phyloP scores from a whole-genome alignment of 2,888 invertebrate species.

The Ormyrus pomaceus region DNA sequence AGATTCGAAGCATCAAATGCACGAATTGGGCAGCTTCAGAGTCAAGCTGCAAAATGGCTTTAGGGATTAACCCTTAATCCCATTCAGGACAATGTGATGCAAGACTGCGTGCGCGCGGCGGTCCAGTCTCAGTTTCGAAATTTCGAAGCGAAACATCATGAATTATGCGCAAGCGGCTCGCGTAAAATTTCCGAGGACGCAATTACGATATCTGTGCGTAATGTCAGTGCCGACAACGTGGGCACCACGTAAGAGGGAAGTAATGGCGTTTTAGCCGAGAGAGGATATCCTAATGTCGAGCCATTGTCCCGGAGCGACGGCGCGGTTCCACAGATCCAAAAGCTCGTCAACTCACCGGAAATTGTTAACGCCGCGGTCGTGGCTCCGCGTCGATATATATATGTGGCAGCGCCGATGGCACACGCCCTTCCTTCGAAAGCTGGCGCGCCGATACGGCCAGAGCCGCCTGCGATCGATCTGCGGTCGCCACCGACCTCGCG shows the following conservation, averaged over 20 bases:
- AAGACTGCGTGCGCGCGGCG: neutral
- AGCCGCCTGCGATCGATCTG: slow-evolving; percentile 50
- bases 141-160: neutral
- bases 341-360: slow-evolving; percentile 73
- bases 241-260: neutral
- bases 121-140: neutral
- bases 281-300: slow-evolving; percentile 68
- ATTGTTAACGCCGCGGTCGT: slow-evolving; percentile 71
- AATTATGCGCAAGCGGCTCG: neutral
- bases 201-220: too few relatives aligned
- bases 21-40: slow-evolving; percentile 13
- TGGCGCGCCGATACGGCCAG: neutral
- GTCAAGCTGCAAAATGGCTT: slow-evolving; percentile 25
- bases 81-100: neutral
- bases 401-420: slow-evolving; percentile 18
- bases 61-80: slow-evolving; percentile 13
- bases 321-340: slow-evolving; percentile 66
- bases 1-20: neutral
- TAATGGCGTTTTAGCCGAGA: neutral
- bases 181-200: too few relatives aligned
- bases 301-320: slow-evolving; percentile 65
- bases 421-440: slow-evolving; percentile 34
- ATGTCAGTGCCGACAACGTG: too few relatives aligned
- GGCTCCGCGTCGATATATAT: slow-evolving; percentile 55
- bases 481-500: slow-evolving; percentile 29